These are phyloP conservation scores for Solenodon paradoxus DNA, from an alignment of 2,113 vertebrate species.

Conservation along the genomic window DNA sequence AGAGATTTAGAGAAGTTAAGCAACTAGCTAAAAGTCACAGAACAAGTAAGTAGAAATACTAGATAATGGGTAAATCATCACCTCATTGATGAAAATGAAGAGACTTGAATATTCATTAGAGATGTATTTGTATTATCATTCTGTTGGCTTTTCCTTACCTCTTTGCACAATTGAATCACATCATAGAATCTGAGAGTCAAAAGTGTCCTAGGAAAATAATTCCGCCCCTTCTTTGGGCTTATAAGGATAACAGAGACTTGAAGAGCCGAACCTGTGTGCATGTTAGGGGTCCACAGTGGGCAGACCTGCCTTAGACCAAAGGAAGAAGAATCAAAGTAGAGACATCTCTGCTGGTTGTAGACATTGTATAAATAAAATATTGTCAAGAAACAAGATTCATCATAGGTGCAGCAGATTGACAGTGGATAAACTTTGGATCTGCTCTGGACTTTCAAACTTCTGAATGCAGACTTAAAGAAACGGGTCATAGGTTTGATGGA, in stretches of 20 bases:
- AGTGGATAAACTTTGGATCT: neutral
- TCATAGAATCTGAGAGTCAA: neutral
- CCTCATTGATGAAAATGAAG: neutral
- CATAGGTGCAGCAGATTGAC: neutral
- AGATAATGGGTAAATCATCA: too few species aligned
- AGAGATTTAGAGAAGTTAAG: neutral
- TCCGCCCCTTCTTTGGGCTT: neutral
- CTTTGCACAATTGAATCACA: neutral
- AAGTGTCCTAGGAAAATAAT: neutral
- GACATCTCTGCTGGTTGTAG: neutral
- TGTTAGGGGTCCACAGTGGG: neutral
- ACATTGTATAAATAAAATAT: neutral
- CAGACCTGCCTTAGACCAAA: neutral
- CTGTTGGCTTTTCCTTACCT: neutral
- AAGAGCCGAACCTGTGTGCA: neutral
- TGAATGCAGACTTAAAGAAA: neutral
- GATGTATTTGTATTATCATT: neutral
- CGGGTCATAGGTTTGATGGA: neutral
- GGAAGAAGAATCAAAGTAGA: neutral
- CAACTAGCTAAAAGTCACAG: neutral
- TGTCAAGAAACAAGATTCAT: neutral
- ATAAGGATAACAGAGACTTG: neutral
- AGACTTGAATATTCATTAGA: neutral
- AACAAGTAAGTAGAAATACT: neutral
- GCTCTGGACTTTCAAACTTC: neutral